Evolutionary conservation across 2,797 vertebrate genomes (phyloP).

Genomic region (Chloroceryle inda): DNA sequence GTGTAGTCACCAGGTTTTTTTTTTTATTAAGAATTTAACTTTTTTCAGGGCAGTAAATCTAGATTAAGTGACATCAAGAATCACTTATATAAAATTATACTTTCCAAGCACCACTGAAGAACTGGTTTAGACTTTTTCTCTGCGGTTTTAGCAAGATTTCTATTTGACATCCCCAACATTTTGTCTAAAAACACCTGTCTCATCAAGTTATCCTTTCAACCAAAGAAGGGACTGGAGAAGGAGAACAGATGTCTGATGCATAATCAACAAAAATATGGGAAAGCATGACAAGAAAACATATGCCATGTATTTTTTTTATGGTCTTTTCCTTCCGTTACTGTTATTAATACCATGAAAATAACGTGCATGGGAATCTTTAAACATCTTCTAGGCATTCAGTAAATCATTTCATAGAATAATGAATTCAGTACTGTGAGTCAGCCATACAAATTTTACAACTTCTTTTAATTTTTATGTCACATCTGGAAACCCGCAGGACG

Average conservation of each 20-base stretch:
- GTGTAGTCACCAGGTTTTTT: not conserved
- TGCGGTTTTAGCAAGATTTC: not conserved
- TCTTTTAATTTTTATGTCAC: not conserved
- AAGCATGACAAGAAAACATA: not conserved
- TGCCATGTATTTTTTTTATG: not conserved
- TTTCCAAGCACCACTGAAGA: not conserved
- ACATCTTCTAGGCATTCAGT: conserved; percentile 24
- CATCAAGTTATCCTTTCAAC: not conserved
- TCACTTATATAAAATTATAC: not conserved
- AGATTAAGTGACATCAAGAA: not conserved
- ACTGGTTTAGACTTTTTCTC: not conserved
- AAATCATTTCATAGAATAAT: not conserved
- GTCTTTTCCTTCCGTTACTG: not conserved
- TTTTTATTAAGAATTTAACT: not conserved
- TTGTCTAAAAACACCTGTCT: conserved; percentile 29
- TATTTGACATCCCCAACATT: not conserved
- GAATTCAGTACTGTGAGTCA: not conserved
- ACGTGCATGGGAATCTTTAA: not conserved
- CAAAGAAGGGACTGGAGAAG: not conserved
- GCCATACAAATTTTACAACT: not conserved
- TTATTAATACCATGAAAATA: conserved; percentile 7
- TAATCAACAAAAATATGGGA: not conserved
- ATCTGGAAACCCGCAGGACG: not conserved
- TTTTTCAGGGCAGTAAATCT: not conserved
- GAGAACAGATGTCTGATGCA: conserved; percentile 4